These are phyloP conservation scores for Carassius auratus DNA, from an alignment of 2,113 vertebrate species.

Conservation along the genomic window DNA sequence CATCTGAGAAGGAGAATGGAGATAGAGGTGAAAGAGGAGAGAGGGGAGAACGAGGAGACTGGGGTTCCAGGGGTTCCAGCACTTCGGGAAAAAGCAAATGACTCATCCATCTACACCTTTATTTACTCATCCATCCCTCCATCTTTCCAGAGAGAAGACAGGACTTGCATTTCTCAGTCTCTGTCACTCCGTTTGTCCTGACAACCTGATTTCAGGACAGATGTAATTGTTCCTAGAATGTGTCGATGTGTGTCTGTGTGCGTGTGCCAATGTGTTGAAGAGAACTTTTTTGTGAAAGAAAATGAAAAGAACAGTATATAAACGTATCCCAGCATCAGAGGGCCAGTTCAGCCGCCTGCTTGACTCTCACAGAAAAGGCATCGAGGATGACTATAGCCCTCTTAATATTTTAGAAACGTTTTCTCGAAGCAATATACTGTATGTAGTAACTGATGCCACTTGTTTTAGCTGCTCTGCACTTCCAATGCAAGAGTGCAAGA, in stretches of 20 bases:
- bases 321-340: slow-evolving; percentile 25
- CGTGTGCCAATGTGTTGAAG: slow-evolving; percentile 29
- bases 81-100: slow-evolving; percentile 80
- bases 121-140: slow-evolving; percentile 44
- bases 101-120: slow-evolving; percentile 57
- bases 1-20: slow-evolving; percentile 68
- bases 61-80: slow-evolving; percentile 78
- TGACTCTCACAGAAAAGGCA: slow-evolving; percentile 31
- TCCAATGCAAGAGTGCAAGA: background rate
- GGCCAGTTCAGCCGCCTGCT: slow-evolving; percentile 11
- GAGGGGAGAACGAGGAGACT: slow-evolving; percentile 66
- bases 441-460: slow-evolving; percentile 17
- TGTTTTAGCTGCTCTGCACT: slow-evolving; percentile 17
- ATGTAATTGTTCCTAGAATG: slow-evolving; percentile 2
- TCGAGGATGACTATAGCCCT: slow-evolving; percentile 15
- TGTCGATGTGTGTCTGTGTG: slow-evolving; percentile 32
- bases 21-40: slow-evolving; percentile 66
- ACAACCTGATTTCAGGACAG: slow-evolving; percentile 27
- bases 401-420: slow-evolving; percentile 45
- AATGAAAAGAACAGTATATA: background rate
- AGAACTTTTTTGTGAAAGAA: slow-evolving; percentile 3
- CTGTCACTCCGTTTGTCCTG: slow-evolving; percentile 30
- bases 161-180: slow-evolving; percentile 39
- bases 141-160: slow-evolving; percentile 43
- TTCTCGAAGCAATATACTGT: slow-evolving; percentile 54